A percentile compares a stretch with the other conserved stretches of the same genome.
These are phyloP conservation scores for Pangasius macronema DNA, from an alignment of 2,797 vertebrate genomes.

Conservation along the genomic window DNA sequence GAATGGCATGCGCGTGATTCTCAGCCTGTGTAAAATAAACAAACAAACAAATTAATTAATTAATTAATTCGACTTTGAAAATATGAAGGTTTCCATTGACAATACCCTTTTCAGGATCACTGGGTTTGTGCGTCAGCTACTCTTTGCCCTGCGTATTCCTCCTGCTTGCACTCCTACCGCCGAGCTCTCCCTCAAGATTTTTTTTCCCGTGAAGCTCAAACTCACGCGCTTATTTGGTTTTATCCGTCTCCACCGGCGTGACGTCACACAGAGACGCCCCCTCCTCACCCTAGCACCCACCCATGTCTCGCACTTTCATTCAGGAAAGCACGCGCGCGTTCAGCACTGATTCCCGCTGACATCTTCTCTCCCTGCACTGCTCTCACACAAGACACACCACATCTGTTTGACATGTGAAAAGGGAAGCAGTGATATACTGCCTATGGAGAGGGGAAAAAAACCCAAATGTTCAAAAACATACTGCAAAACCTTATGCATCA, in stretches of 20 bases:
- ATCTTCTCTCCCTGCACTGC: neutral
- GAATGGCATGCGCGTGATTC: conserved; percentile 13
- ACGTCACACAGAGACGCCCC: conserved; percentile 70
- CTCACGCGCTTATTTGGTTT: conserved; percentile 67
- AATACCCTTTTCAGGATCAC: conserved; percentile 56
- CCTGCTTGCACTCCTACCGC: conserved; percentile 61
- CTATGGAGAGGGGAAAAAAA: neutral
- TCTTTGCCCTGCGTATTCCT: conserved; percentile 60
- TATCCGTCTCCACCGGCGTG: conserved; percentile 71
- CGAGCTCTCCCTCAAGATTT: conserved; percentile 45
- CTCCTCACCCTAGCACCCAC: conserved; percentile 46
- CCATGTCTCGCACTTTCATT: conserved; percentile 34
- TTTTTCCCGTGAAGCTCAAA: conserved; percentile 57
- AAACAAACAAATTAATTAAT: neutral
- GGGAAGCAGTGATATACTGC: conserved; percentile 49
- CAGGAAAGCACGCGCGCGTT: neutral
- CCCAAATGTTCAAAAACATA: conserved; percentile 12
- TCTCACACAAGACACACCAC: conserved; percentile 47
- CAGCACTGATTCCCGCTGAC: neutral
- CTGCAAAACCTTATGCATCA: conserved; percentile 23
- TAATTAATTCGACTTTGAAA: conserved; percentile 20
- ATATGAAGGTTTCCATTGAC: conserved; percentile 25
- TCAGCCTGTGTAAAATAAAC: neutral
- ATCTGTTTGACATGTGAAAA: conserved; percentile 73
- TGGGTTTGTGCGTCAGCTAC: conserved; percentile 59